Percentiles rank a stretch among this genome's conserved stretches.
phyloP scores from a whole-genome alignment of 2,888 invertebrate species.

The Caenorhabditis sinica region DNA sequence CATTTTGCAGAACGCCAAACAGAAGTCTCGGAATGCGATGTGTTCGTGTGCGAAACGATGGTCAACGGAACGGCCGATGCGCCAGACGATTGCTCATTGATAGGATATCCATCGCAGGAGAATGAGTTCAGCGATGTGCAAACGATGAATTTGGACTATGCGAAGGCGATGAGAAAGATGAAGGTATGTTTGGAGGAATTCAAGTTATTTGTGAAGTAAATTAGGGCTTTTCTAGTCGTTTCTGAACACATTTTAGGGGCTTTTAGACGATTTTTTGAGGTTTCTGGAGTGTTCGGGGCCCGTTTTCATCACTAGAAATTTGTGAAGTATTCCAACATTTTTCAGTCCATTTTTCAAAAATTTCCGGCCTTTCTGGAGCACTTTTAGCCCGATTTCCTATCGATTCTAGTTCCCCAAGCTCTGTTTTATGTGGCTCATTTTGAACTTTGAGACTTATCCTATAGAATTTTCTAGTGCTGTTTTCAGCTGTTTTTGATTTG shows the following conservation, averaged over 20 bases:
- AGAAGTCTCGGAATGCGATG: constrained; percentile 93
- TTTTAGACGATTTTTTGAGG: background rate
- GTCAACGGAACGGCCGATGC: constrained; percentile 71
- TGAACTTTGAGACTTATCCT: too few species aligned
- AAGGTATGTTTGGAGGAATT: constrained; percentile 49
- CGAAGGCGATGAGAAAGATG: constrained; percentile 54
- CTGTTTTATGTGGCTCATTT: too few species aligned
- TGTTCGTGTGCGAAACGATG: constrained; percentile 87
- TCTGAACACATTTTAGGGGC: too few species aligned
- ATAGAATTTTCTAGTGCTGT: too few species aligned
- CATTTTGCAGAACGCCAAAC: constrained; percentile 90
- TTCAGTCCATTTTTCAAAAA: too few species aligned
- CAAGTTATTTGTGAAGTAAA: background rate
- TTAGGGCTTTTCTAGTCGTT: background rate
- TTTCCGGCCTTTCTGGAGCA: too few species aligned
- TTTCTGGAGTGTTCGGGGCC: too few species aligned
- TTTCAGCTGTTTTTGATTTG: too few species aligned
- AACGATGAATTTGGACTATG: constrained; percentile 62
- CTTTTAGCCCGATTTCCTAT: too few species aligned
- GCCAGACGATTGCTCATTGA: constrained; percentile 52
- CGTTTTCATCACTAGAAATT: too few species aligned
- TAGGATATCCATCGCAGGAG: constrained; percentile 9
- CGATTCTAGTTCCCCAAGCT: too few species aligned
- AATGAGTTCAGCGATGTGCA: constrained; percentile 40
- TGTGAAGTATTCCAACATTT: too few species aligned